A percentile compares a stretch with the other conserved stretches of the same genome.
phyloP scores from a whole-genome alignment of 2,113 vertebrate genomes.

The Neotoma lepida region DNA sequence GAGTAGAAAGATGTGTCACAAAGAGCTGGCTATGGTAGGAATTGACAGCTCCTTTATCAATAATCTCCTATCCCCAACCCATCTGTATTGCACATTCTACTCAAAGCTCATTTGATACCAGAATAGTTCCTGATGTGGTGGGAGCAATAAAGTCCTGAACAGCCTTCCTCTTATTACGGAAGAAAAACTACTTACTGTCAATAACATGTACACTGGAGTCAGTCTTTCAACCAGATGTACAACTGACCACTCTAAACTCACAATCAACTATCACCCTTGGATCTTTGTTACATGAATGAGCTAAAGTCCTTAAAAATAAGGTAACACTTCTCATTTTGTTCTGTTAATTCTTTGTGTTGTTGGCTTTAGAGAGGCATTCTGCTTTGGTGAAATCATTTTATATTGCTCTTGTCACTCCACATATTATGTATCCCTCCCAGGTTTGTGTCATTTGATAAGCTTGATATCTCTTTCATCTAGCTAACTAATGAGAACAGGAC shows the following conservation, averaged over 20 bases:
- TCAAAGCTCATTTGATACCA: not conserved
- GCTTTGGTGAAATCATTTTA: slow-evolving; percentile 42
- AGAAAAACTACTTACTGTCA: not conserved
- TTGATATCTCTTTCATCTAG: slow-evolving; percentile 41
- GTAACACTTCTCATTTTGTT: not conserved
- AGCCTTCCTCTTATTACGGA: not conserved
- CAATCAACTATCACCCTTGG: not conserved
- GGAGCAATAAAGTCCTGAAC: not conserved
- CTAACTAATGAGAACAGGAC: slow-evolving; percentile 41
- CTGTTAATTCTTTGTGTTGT: not conserved
- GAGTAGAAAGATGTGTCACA: too few species aligned
- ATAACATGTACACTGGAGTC: not conserved
- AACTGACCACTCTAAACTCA: not conserved
- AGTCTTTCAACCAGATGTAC: not conserved
- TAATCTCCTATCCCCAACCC: not conserved
- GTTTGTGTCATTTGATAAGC: slow-evolving; percentile 60
- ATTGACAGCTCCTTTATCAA: not conserved
- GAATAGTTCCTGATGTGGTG: not conserved
- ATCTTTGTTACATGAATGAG: not conserved
- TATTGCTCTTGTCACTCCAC: not conserved
- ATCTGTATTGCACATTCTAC: not conserved
- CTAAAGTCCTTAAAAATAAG: not conserved
- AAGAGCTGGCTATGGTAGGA: too few species aligned
- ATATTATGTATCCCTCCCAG: not conserved
- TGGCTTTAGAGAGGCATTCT: slow-evolving; percentile 14